phyloP scores from a whole-genome alignment of 2,113 vertebrate genomes.

The Hydropotes inermis region DNA sequence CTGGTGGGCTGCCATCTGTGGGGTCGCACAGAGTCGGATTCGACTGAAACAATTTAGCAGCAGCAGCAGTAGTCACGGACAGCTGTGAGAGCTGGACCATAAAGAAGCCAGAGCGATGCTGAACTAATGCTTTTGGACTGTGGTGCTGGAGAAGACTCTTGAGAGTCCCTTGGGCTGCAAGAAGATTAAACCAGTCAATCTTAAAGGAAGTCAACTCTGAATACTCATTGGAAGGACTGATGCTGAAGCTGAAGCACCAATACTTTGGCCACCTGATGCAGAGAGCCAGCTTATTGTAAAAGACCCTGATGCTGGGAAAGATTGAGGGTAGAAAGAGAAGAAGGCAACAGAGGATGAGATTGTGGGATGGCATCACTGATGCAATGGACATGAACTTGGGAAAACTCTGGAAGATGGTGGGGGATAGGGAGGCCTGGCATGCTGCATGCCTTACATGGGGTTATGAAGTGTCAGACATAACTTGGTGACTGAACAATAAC shows the following conservation, averaged over 20 bases:
- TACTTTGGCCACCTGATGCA: background rate
- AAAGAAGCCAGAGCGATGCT: rapidly evolving
- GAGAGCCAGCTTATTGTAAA: background rate
- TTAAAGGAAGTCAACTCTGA: background rate
- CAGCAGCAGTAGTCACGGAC: background rate
- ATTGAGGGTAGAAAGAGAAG: background rate
- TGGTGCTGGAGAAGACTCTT: background rate
- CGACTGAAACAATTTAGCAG: too few species aligned
- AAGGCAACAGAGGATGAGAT: rapidly evolving
- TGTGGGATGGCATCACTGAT: background rate
- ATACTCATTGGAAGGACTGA: background rate
- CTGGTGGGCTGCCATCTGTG: too few species aligned
- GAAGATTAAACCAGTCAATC: background rate
- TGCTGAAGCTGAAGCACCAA: background rate
- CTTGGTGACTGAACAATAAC: background rate
- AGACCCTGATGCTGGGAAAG: background rate
- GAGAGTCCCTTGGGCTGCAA: background rate
- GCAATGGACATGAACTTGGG: background rate
- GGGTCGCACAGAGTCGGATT: too few species aligned
- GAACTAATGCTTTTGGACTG: rapidly evolving
- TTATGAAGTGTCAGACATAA: background rate
- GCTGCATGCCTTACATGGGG: background rate
- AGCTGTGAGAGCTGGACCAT: background rate
- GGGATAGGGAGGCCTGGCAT: background rate
- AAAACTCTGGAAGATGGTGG: background rate